Evolutionary conservation across 2,113 vertebrate genomes (phyloP), one percentile per base, ranked within the genome.

Genomic region (Dromiciops gliroides): DNA sequence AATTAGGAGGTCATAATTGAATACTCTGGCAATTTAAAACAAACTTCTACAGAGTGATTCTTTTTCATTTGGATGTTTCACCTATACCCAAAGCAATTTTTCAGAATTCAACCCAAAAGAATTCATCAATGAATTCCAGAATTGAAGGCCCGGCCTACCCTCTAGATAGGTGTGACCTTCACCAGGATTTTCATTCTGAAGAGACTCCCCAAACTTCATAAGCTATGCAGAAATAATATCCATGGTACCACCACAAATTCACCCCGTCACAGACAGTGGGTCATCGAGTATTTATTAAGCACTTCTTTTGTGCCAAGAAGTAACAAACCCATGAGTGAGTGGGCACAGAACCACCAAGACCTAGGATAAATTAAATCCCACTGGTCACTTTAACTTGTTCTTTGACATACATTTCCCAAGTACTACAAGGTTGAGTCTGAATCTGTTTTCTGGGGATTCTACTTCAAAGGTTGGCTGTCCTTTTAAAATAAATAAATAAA

Each of bases 401-500:
- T 98, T 96, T 95, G 93, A 97, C 97, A 91, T 96, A 90, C 83
- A 67, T 92, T 97, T 96, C 97, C 97, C 97, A 97, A 96, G 94
- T 52, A 95, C 96, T 97, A 97, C 94, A 97, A 93, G 95, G 94
- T 89, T 97, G 51, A 97, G 97, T 97, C 91, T 96, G 97, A 97
- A 97, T 95, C 97, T 91, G 95, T 97, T 97, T 97, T 96, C 95
- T 92, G 96, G 97, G 97, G 89, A 92, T 94, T 97, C 96, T 93
- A 96, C 96, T 98, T 97, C 83, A 97, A 98, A 97, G 95, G 95
- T 92, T 97, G 97, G 95, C 95, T 67, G 4, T 67, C 60, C 93
- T 97, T 97, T 92, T 92, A 95, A 90, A 96, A 97, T n/a, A 93
- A 97, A 94, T 95, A 97, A 97, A 96, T 96, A 96, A 97, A 97